Evolutionary conservation across 2,113 vertebrate genomes (phyloP).

Genomic region (Platichthys stellatus): DNA sequence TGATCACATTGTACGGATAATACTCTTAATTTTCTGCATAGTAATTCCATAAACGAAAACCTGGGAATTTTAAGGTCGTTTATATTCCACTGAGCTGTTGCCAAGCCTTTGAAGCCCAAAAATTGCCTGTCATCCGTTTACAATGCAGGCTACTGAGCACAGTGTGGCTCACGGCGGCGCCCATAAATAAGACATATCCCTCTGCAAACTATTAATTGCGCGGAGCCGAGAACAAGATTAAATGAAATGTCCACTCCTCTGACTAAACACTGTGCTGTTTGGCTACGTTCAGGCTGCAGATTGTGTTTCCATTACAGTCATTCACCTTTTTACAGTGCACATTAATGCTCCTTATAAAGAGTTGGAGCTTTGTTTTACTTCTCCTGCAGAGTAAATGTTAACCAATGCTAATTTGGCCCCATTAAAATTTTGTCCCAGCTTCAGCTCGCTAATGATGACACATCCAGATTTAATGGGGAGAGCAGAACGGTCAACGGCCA

Average conservation of each 20-base stretch:
- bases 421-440: slow-evolving; percentile 70
- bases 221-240: slow-evolving; percentile 54
- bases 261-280: slow-evolving; percentile 37
- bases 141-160: slow-evolving; percentile 56
- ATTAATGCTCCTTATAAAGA: slow-evolving; percentile 66
- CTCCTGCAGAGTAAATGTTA: slow-evolving; percentile 64
- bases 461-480: slow-evolving; percentile 65
- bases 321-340: slow-evolving; percentile 29
- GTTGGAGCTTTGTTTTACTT: slow-evolving; percentile 56
- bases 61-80: slow-evolving; percentile 63
- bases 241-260: slow-evolving; percentile 38
- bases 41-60: slow-evolving; percentile 55
- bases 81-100: slow-evolving; percentile 69
- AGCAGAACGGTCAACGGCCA: slow-evolving; percentile 42
- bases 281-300: slow-evolving; percentile 4
- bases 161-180: slow-evolving; percentile 17
- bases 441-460: slow-evolving; percentile 72
- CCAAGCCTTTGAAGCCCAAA: slow-evolving; percentile 69
- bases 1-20: slow-evolving; percentile 41
- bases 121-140: slow-evolving; percentile 69
- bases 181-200: slow-evolving; percentile 67
- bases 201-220: slow-evolving; percentile 70
- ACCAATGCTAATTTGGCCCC: slow-evolving; percentile 72
- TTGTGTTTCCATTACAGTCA: slow-evolving; percentile 33
- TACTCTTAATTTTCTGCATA: slow-evolving; percentile 39